Evolutionary conservation across 2,113 vertebrate genomes (phyloP), one percentile per base, ranked within the genome.

Genomic region (Genyomyrus donnyi): DNA sequence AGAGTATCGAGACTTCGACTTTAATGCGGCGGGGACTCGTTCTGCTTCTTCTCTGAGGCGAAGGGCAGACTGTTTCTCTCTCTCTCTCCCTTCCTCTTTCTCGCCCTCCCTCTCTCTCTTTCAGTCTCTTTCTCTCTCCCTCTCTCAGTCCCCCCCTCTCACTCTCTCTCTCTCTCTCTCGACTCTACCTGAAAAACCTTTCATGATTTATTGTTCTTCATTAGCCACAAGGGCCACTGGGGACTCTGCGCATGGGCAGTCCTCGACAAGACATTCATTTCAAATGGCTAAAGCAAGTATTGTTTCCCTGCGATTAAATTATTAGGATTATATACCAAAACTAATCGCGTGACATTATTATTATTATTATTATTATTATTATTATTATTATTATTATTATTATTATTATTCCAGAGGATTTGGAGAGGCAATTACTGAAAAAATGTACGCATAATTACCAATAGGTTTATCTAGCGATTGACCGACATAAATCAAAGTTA

Each of bases 401-500:
- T 89, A 77, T 1, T 35, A 39, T 11, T 46, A 74, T 80, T 11
- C 52, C 48, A 35, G 42, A 15, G 15, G 21, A 35, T 56, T 24
- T 50, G 3, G 49, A 62, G 9, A 53, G 48, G 31, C 15, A 49
- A 27, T 27, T 49, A 74, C 31, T 48, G 24, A 11, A 46, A 66
- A 70, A 27, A 74, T 50, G 10, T n/a, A 27, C 83, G 21, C 83
- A 85, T 85, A 85, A 85, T 48, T 85, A 70, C 93, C 92, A 91
- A 91, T 94, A 96, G 96, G 95, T 95, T 94, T 96, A 94, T 94
- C 93, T 95, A 94, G 93, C 94, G 94, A 49, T 94, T 94, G 94
- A 96, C 95, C 94, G 95, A 96, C 96, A 97, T 95, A 96, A 96
- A 97, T 96, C 96, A 96, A 96, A 97, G 95, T 96, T 97, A 96